Base-by-base conservation (phyloP, 2,113 vertebrate species). In the Rhinichthys klamathensis region DNA sequence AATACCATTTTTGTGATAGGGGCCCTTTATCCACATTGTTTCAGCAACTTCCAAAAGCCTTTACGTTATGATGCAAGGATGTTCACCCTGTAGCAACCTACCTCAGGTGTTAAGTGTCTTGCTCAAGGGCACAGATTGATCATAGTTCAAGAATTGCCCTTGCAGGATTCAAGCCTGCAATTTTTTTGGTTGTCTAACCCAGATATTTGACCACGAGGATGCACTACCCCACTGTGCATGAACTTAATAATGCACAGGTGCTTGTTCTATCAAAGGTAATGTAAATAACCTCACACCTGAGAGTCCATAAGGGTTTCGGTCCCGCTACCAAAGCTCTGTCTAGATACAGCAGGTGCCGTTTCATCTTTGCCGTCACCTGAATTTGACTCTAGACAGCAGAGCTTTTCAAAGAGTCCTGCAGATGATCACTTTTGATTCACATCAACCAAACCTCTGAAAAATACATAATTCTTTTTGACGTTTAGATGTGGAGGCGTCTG, bases 401-500 rank as follows among this genome's bases (percentile, higher is more conserved):
- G 65, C 46, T 83, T 56, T 83, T 72, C 63, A 83, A 83, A 72
- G 80, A 72, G 67, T 58, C 6, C 67, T 83, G 65, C 32, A 15
- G 81, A 83, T 38, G 81, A 83, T 83, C 67, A 38, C 30, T 72
- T 83, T 38, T 83, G 81, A 83, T 83, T 83, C 81, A 56, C 49
- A 83, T 83, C 67, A 25, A 72, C 81, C 41, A 32, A 72, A 83
- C 65, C 81, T 83, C 30, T 72, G 30, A 41, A 83, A 72, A 72
- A 83, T 83, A 83, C 81, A 83, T 83, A 12, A 83, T 83, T 83
- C 65, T 83, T 72, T 58, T 67, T 83, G 81, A 83, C 81, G 72
- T 51, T 72, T 25, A 18, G 81, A 69, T 67, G 51, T 67, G 63
- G 61, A 81, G 79, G 63, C 2, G 79, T 81, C 44, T 81, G 79